A percentile compares a stretch with the other conserved stretches of the same genome.
Conservation (phyloP, 2,888 invertebrate species). For the Aphodius granarius region DNA sequence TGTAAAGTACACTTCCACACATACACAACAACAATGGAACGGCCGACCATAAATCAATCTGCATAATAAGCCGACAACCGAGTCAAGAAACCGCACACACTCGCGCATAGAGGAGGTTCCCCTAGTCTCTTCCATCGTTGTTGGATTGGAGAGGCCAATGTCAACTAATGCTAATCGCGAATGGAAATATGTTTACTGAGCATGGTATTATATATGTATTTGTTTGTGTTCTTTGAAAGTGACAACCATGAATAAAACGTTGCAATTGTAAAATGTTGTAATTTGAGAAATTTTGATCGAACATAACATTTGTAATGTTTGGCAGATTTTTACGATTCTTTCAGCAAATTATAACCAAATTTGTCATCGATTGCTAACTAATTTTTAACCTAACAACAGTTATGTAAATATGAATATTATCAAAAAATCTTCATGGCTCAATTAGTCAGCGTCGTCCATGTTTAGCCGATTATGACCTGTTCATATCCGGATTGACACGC, state of each 20-base stretch:
- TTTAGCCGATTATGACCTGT: neutral
- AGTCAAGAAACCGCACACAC: neutral
- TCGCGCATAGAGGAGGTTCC: neutral
- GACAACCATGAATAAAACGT: neutral
- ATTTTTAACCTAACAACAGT: no score
- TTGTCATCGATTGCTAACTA: no score
- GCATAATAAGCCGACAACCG: slow-evolving; percentile 31
- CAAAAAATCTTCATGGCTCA: neutral
- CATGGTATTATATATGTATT: slow-evolving; percentile 6
- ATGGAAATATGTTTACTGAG: slow-evolving; percentile 18
- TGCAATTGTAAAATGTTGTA: no score
- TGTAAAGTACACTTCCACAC: slow-evolving; percentile 32
- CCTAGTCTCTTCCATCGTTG: slow-evolving; percentile 21
- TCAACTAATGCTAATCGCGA: slow-evolving; percentile 34
- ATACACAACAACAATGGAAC: slow-evolving; percentile 29
- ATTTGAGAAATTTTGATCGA: no score
- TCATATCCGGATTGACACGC: neutral
- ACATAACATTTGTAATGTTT: no score
- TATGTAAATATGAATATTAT: neutral
- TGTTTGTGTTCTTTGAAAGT: neutral
- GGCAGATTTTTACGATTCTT: no score
- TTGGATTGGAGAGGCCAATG: slow-evolving; percentile 30
- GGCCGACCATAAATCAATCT: slow-evolving; percentile 35
- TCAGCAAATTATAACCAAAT: no score
- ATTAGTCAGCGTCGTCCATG: neutral